A percentile compares a stretch with the other conserved stretches of the same genome.
These are phyloP conservation scores for Philonicus albiceps DNA, from an alignment of 2,888 invertebrate species.

Conservation along the genomic window DNA sequence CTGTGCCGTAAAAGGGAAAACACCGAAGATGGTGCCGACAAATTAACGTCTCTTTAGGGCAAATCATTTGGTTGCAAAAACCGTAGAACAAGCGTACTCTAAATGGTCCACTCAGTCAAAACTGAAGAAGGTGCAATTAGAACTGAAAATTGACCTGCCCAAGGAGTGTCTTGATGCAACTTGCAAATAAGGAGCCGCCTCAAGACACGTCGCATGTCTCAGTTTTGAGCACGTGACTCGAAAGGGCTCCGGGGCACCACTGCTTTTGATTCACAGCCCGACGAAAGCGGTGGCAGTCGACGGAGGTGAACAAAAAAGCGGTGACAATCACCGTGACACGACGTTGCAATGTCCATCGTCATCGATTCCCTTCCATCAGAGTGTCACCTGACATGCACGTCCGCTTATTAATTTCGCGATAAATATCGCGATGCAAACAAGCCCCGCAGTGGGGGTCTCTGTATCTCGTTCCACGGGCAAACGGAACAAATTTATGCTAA, in stretches of 20 bases:
- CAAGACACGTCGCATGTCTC: neutral
- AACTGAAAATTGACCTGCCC: slow-evolving; percentile 7
- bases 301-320: neutral
- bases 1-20: neutral
- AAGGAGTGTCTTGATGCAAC: neutral
- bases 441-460: neutral
- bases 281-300: neutral
- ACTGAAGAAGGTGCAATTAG: neutral
- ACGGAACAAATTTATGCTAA: slow-evolving; percentile 44
- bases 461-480: neutral
- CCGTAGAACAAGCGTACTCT: slow-evolving; percentile 25
- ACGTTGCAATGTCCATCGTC: slow-evolving; percentile 12
- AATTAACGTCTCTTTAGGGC: slow-evolving; percentile 17
- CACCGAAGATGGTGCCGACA: slow-evolving; percentile 29
- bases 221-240: neutral
- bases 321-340: slow-evolving; percentile 33
- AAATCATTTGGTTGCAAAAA: neutral
- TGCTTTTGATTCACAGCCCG: neutral
- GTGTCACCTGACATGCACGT: slow-evolving; percentile 35
- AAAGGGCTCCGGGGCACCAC: neutral
- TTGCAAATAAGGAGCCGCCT: slow-evolving; percentile 23
- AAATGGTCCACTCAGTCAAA: slow-evolving; percentile 29
- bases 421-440: slow-evolving; percentile 13
- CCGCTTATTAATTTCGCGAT: slow-evolving; percentile 35
- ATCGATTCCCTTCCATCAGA: neutral